Conservation (phyloP, 2,888 invertebrate species). For the Drosophila dives region DNA sequence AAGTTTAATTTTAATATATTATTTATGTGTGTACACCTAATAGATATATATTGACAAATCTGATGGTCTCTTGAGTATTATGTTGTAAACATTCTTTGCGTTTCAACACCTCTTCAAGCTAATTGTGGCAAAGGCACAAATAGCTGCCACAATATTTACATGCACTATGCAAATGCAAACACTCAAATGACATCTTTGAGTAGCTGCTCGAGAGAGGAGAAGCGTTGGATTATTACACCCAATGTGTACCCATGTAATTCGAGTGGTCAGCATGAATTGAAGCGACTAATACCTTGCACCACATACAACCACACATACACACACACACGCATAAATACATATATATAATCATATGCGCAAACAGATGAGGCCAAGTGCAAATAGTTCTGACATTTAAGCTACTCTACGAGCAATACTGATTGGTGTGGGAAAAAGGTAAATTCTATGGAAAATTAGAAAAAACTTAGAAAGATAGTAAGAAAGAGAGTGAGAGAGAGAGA, state of each 20-base stretch:
- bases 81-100: not conserved
- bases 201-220: not conserved
- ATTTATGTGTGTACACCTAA: not conserved
- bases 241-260: constrained; percentile 53
- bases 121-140: constrained; percentile 18
- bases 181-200: constrained; percentile 44
- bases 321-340: not conserved
- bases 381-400: constrained; percentile 22
- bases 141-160: constrained; percentile 50
- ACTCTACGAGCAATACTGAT: constrained; percentile 19
- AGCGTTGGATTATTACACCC: not conserved
- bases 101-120: constrained; percentile 1
- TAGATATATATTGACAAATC: not conserved
- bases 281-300: constrained; percentile 30
- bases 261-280: constrained; percentile 56
- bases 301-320: constrained; percentile 5
- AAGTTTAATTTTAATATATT: too few relatives aligned
- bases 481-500: too few relatives aligned
- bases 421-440: constrained; percentile 44
- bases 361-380: constrained; percentile 31
- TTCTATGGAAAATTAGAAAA: not conserved
- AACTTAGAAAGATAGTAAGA: not conserved
- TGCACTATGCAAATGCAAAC: constrained; percentile 58
- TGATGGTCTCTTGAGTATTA: not conserved
- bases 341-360: constrained; percentile 47